Percentiles rank a stretch among this genome's conserved stretches.
Evolutionary conservation across 2,113 vertebrate species (phyloP).

Genomic region (Pelecanus crispus): DNA sequence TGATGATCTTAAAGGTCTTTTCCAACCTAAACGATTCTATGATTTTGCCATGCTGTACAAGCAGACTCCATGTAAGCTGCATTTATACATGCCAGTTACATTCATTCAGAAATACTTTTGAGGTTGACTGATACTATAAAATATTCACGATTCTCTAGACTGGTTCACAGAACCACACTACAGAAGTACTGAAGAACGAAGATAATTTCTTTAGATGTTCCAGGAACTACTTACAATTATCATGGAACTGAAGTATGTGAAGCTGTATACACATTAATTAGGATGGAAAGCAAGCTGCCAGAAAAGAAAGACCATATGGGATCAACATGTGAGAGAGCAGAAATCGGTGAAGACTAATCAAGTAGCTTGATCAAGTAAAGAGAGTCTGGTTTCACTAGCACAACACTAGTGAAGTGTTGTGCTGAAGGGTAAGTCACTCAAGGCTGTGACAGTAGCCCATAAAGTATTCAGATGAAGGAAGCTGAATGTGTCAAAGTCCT

Average conservation of each 20-base stretch:
- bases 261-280: neutral
- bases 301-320: neutral
- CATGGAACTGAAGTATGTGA: neutral
- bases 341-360: neutral
- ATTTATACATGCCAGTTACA: neutral
- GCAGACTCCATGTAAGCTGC: neutral
- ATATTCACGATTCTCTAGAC: neutral
- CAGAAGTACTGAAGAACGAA: neutral
- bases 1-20: too few relatives aligned
- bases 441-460: neutral
- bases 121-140: neutral
- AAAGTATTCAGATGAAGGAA: neutral
- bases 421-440: neutral
- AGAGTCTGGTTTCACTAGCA: neutral
- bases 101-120: neutral
- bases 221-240: neutral
- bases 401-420: neutral
- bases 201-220: neutral
- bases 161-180: neutral
- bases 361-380: neutral
- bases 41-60: neutral
- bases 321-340: neutral
- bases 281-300: neutral
- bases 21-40: too few relatives aligned
- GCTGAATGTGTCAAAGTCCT: neutral